These are phyloP conservation scores for Oscheius onirici DNA, from an alignment of 2,888 invertebrate genomes.

Conservation along the genomic window DNA sequence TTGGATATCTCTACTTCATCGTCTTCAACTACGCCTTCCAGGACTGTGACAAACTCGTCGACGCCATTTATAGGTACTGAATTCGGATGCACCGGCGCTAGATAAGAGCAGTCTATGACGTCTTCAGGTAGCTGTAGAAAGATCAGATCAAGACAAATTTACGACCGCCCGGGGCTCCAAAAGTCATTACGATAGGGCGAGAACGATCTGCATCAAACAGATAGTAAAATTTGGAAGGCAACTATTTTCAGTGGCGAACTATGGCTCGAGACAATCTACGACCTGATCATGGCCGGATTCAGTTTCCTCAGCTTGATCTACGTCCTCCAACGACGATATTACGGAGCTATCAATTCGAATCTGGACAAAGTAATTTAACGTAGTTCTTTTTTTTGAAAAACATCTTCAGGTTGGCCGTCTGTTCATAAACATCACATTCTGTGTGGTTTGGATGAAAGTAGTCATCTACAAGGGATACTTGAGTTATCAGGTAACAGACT, in stretches of 20 bases:
- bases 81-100: neutral
- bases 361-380: constrained; percentile 61
- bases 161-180: neutral
- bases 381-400: neutral
- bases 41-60: constrained; percentile 62
- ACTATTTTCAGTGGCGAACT: constrained; percentile 50
- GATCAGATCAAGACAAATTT: neutral
- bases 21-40: constrained; percentile 63
- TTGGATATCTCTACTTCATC: constrained; percentile 69
- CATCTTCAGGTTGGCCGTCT: constrained; percentile 54
- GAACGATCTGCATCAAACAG: neutral
- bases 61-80: constrained; percentile 55
- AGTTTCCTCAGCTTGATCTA: constrained; percentile 63
- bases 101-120: neutral
- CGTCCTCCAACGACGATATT: constrained; percentile 67
- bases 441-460: constrained; percentile 68
- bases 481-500: constrained; percentile 58
- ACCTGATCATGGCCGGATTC: constrained; percentile 64
- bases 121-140: neutral
- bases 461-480: constrained; percentile 69
- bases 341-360: constrained; percentile 65
- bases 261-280: constrained; percentile 64
- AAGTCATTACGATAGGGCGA: neutral
- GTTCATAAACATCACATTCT: constrained; percentile 66
- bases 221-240: too few relatives aligned